Conservation (phyloP, 2,797 vertebrate genomes). For the Nannoperca australis region DNA sequence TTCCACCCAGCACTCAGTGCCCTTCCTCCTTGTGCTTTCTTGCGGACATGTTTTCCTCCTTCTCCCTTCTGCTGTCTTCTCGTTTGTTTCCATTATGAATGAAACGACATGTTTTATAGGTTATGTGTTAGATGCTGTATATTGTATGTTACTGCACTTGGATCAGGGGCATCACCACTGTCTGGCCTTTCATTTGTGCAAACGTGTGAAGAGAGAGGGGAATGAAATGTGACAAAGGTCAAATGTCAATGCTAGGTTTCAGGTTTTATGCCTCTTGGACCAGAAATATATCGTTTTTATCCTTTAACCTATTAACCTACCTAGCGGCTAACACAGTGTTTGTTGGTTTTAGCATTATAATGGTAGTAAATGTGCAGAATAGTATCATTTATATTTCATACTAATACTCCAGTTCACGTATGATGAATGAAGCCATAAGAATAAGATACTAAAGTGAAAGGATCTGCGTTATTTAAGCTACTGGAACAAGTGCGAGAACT, state of each 20-base stretch:
- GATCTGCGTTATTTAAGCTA: neutral
- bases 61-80: no score
- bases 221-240: neutral
- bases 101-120: no score
- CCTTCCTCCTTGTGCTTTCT: constrained; percentile 15
- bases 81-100: no score
- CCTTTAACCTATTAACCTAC: no score
- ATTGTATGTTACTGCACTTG: no score
- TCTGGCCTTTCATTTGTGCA: neutral
- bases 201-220: neutral
- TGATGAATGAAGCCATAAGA: neutral
- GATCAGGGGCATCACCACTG: no score
- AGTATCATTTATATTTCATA: neutral
- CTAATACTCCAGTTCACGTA: neutral
- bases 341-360: neutral
- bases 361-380: neutral
- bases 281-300: neutral
- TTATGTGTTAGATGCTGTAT: no score
- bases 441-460: neutral
- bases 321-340: neutral
- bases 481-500: neutral
- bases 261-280: neutral
- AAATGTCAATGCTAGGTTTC: neutral
- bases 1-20: constrained; percentile 12
- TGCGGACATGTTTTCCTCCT: neutral